Conservation (phyloP, 53 echinoderm and acorn worm genomes). For the Luidia sarsii region DNA sequence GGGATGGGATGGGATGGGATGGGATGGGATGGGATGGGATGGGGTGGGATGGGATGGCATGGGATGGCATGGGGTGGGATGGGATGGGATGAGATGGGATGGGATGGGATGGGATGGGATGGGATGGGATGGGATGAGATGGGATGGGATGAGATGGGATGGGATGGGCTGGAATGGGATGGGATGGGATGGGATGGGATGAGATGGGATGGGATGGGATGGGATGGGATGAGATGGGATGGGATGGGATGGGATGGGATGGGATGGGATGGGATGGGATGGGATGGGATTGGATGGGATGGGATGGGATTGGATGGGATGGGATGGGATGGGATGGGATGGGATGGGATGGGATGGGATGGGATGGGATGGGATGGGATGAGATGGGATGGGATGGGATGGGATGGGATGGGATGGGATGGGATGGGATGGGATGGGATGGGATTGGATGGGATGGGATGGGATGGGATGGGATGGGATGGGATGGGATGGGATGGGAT, state of each 20-base stretch:
- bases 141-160: conserved; percentile 27
- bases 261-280: conserved; percentile 5
- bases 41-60: conserved; percentile 17
- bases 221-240: conserved; percentile 21
- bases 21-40: conserved; percentile 24
- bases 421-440: background rate
- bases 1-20: conserved; percentile 25
- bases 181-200: background rate
- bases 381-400: background rate
- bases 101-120: conserved; percentile 11
- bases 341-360: background rate
- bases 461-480: background rate
- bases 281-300: conserved; percentile 17
- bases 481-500: background rate
- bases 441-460: background rate
- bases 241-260: conserved; percentile 14
- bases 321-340: conserved; percentile 19
- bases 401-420: background rate
- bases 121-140: conserved; percentile 33
- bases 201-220: conserved; percentile 17
- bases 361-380: background rate
- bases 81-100: conserved; percentile 28
- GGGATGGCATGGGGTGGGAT: conserved; percentile 7
- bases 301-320: background rate
- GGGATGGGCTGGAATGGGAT: conserved; percentile 15